These are phyloP conservation scores for Pseudomyrmex dendroicus DNA, from an alignment of 1,140 invertebrate species.

Conservation along the genomic window DNA sequence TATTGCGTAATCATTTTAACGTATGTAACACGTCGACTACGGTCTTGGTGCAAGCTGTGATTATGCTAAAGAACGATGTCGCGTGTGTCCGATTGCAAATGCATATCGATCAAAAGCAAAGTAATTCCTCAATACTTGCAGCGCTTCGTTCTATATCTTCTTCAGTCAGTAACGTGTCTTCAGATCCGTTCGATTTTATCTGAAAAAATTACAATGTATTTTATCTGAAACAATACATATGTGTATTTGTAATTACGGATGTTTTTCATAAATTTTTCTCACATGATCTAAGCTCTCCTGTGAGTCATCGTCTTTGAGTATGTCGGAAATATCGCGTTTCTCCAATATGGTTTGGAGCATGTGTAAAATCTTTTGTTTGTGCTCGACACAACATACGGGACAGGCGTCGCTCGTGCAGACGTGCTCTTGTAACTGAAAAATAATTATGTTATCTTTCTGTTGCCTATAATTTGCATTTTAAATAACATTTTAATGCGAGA, in stretches of 20 bases:
- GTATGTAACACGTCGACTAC: not conserved
- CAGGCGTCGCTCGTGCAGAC: slow-evolving; percentile 62
- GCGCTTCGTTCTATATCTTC: not conserved
- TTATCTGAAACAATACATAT: slow-evolving; percentile 1
- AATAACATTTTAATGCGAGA: not conserved
- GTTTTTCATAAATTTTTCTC: not conserved
- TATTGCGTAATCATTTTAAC: not conserved
- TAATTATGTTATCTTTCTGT: slow-evolving; percentile 15
- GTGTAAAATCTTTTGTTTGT: slow-evolving; percentile 75
- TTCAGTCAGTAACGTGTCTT: not conserved
- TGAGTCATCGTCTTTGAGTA: slow-evolving; percentile 54
- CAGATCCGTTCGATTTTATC: not conserved
- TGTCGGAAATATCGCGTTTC: slow-evolving; percentile 26
- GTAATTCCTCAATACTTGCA: not conserved
- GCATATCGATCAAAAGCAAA: not conserved
- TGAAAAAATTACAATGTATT: not conserved
- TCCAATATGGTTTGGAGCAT: slow-evolving; percentile 78
- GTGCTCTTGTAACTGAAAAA: slow-evolving; percentile 70
- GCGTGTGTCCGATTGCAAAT: not conserved
- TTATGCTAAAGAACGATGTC: not conserved
- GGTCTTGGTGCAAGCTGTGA: not conserved
- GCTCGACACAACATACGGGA: slow-evolving; percentile 56
- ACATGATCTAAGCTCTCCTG: slow-evolving; percentile 37
- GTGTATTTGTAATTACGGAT: no score
- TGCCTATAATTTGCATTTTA: not conserved